Evolutionary conservation across 2,797 vertebrate species (phyloP), one percentile per base, ranked within the genome.

Genomic region (Otolemur crassicaudatus): DNA sequence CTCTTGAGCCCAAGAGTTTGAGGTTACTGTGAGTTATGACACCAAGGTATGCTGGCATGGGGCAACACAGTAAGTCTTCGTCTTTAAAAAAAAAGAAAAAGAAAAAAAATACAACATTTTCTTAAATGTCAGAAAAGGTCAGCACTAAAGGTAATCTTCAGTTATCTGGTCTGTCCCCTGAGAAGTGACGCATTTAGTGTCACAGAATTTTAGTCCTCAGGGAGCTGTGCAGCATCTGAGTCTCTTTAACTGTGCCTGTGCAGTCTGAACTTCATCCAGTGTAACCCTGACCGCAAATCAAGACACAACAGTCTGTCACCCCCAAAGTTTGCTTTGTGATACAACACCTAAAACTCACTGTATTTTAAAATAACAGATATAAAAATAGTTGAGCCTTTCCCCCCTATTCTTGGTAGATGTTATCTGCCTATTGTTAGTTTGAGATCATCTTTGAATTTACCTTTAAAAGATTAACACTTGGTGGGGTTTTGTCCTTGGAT

Each of bases 81-180:
- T 53, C 49, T 53, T 3, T 14, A 49, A 49, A 14, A 53, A 14
- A 53, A 53, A 14, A 53, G 4, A 53, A 53, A 53, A 53, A 46
- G 9, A 46, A 9, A 49, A 53, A 53, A 53, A 49, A 49, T 49
- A 11, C 49, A 53, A 53, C 49, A 4, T 40, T 29, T 19, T 53
- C 49, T 49, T 49, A 37, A 23, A 7, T 37, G 53, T 65, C 61
- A 61, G 73, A 31, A 20, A 37, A 63, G 89, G 34, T 34, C 46
- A 7, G 29, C 2, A 0, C n/a, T 0, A 1, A 29, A 85, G 7
- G 31, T 10, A 46, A 22, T 11, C 23, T 8, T 81, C 14, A 1
- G 7, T 34, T 61, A 8, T 40, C 29, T 29, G 14, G 25, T 43
- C 82, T 85, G 11, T 61, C 23, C 16, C 56, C 84, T 80, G 5